A percentile compares a stretch with the other conserved stretches of the same genome.
phyloP scores from a whole-genome alignment of 2,888 invertebrate genomes.

The Volucella inflata region DNA sequence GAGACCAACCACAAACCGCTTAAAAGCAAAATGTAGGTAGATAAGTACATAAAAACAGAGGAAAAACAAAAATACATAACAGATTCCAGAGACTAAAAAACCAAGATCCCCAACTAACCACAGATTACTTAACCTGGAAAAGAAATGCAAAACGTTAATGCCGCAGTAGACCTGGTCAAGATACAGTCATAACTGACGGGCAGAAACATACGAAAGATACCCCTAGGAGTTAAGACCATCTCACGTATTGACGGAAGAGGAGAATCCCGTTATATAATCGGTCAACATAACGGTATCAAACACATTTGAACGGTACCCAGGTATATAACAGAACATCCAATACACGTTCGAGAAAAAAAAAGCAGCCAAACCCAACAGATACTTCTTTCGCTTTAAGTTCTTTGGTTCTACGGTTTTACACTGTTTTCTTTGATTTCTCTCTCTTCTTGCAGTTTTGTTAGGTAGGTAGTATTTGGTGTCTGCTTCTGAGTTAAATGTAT shows the following conservation, averaged over 20 bases:
- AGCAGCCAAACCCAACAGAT: slow-evolving; percentile 37
- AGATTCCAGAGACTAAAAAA: slow-evolving; percentile 3
- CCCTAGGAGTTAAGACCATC: background rate
- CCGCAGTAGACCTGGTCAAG: slow-evolving; percentile 14
- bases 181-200: background rate
- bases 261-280: slow-evolving; percentile 78
- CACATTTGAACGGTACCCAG: too few species aligned
- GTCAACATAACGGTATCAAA: slow-evolving; percentile 78
- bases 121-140: slow-evolving; percentile 57
- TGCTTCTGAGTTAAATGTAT: too few species aligned
- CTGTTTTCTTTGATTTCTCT: background rate
- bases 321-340: slow-evolving; percentile 9
- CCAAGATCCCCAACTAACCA: slow-evolving; percentile 8
- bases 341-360: background rate
- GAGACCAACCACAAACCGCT: slow-evolving; percentile 34
- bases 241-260: slow-evolving; percentile 55
- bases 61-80: slow-evolving; percentile 3
- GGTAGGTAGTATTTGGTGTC: background rate
- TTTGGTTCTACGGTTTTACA: background rate
- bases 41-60: background rate
- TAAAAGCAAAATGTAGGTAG: background rate
- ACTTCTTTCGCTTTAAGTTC: slow-evolving; percentile 21
- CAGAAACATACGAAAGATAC: background rate
- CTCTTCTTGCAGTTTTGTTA: background rate
- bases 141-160: slow-evolving; percentile 5